Percentiles rank a stretch among this genome's conserved stretches.
These are phyloP conservation scores for Drosophila kohkoa DNA, from an alignment of 1,140 invertebrate genomes.

Conservation along the genomic window DNA sequence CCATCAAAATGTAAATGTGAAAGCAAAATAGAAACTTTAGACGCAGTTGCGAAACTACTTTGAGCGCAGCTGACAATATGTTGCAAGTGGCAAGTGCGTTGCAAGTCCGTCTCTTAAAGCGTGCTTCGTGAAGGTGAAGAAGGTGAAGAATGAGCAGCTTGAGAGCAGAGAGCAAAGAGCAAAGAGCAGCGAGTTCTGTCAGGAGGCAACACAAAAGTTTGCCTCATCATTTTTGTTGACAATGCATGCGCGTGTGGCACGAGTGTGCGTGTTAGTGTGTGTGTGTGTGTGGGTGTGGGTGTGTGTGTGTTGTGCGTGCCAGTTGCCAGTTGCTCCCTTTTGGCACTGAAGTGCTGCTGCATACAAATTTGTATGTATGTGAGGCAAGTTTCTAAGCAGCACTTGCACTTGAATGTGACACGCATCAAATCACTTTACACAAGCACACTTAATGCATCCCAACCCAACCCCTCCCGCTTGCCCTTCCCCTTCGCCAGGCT, in stretches of 20 bases:
- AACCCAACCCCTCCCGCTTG: background rate
- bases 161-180: background rate
- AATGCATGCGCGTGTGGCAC: constrained; percentile 33
- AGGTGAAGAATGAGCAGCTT: background rate
- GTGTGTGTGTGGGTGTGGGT: background rate
- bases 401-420: constrained; percentile 61
- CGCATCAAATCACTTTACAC: constrained; percentile 69
- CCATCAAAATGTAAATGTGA: too few species aligned
- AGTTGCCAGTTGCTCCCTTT: constrained; percentile 31
- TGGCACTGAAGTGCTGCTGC: constrained; percentile 17
- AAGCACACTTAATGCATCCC: constrained; percentile 64
- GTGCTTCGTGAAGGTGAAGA: background rate
- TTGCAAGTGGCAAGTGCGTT: background rate
- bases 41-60: background rate
- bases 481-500: background rate
- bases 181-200: background rate
- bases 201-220: constrained; percentile 23
- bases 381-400: constrained; percentile 42
- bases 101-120: background rate
- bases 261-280: background rate
- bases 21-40: background rate
- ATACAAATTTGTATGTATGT: constrained; percentile 31
- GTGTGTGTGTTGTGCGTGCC: constrained; percentile 15
- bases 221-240: constrained; percentile 46
- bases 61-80: background rate